These are phyloP conservation scores for Odocoileus hemionus DNA, from an alignment of 2,113 vertebrate genomes.

Conservation along the genomic window DNA sequence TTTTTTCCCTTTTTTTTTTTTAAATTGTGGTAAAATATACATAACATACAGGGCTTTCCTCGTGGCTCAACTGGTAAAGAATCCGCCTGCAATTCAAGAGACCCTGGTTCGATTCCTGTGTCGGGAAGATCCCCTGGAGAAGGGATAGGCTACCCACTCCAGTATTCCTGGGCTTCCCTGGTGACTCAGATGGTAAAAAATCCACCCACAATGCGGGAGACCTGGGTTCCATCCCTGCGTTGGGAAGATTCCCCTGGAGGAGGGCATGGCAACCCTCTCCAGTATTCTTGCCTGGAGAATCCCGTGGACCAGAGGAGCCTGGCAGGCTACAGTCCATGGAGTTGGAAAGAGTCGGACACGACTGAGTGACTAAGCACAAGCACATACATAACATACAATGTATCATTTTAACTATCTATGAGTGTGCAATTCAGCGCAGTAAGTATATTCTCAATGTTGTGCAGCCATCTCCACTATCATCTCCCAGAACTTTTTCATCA, in stretches of 20 bases:
- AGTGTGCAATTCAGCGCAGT: neutral
- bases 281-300: neutral
- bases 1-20: neutral
- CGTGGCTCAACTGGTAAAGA: neutral
- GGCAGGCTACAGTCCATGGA: neutral
- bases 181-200: neutral
- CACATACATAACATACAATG: neutral
- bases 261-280: neutral
- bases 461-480: neutral
- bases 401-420: neutral
- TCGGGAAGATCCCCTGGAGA: fast-evolving
- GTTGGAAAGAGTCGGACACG: neutral
- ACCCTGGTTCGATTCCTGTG: neutral
- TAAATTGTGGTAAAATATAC: neutral
- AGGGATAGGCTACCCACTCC: neutral
- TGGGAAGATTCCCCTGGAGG: neutral
- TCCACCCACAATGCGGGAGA: neutral
- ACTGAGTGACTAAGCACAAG: neutral
- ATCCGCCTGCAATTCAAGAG: neutral
- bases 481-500: neutral
- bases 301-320: neutral
- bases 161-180: neutral
- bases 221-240: neutral
- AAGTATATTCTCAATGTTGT: neutral
- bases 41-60: neutral